Evolutionary conservation across 2,888 invertebrate genomes (phyloP), one percentile per base, ranked within the genome.

Genomic region (Cloeon dipterum): DNA sequence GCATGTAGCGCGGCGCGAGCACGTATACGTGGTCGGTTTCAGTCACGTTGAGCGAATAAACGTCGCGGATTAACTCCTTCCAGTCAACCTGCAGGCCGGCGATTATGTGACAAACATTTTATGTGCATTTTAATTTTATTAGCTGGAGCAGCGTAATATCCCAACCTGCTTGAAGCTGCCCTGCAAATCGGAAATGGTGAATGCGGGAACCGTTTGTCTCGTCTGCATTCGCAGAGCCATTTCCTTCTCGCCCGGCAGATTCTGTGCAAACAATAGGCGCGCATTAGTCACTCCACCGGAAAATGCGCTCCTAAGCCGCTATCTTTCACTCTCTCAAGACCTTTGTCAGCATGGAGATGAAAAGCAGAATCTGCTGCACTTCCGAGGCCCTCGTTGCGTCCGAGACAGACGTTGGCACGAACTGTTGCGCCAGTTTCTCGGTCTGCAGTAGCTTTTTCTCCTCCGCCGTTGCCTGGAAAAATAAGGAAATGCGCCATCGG

Each of bases 221-320:
- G 58, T 52, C 44, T 57, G 53, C 20, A 57, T 50, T 48, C 54
- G 53, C 40, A 53, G 53, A 41, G 56, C 53, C 13, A 57, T 49
- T 41, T 58, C 57, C 43, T 58, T 59, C 45, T 55, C 52, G 42
- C 56, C 49, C 14, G 59, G 58, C 44, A 54, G 53, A 35, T 57
- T 51, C 59, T 58, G 5, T 34, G 17, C 14, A 16, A 34, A 19
- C 11, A 34, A 14, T 18, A n/a, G 4, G 13, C 16, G 14, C n/a
- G 5, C n/a, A 29, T 5, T 29, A 5, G 5, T 14, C 11, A 29
- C 29, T 8, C 5, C 10, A 10, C 10, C 5, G 8, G 8, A 8
- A 21, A n/a, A 21, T 21, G 21, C 5, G 10, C 10, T 8, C 10
- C 8, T 21, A 21, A 21, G 5, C 10, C 10, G 8, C 10, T 7